Evolutionary conservation across 2,113 vertebrate species (phyloP), one percentile per base, ranked within the genome.

Genomic region (Ceyx cyanopectus): DNA sequence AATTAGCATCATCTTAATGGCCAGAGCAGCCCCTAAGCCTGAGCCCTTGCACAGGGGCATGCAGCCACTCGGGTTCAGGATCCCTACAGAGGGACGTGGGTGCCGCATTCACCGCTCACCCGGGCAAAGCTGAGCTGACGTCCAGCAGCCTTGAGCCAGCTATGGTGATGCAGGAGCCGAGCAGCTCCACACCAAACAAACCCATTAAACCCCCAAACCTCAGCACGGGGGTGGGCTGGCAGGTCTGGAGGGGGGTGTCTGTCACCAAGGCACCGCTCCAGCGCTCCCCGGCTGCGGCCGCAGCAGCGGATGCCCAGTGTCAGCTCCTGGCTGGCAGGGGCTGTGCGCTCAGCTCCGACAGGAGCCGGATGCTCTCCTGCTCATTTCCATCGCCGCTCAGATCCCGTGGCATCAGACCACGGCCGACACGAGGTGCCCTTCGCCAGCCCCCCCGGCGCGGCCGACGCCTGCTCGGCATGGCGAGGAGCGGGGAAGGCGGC

Each of bases 1-100:
- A 37, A 23, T 8, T 3, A 22, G 14, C 0, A 1, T 6, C 8
- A 0, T 50, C 50, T 46, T 10, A 18, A 22, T 0, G 0, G 27
- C 18, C 46, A 27, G 8, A 30, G 37, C 2, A 45, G 54, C 2
- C 18, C 0, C 51, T 7, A 12, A 27, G 22, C 30, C 77, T 23
- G n/a, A 37, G 22, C 14, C 10, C 24, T 0, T 9, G 13, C 7
- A 13, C 4, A 5, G 34, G 0, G 1, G 7, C 53, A 53, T 14
- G 10, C 12, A 18, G 14, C n/a, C 1, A 0, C 51, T 19, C 20
- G 1, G 18, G 12, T 21, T 51, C 9, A 7, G 27, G 54, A 54
- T 20, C 67, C 56, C 53, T 5, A 14, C 34, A 2, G 2, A 30
- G 60, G n/a, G 24, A n/a, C 0, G 0, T 0, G 8, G 23, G 26